Evolutionary conservation across 2,888 invertebrate species (phyloP), one percentile per base, ranked within the genome.

Genomic region (Chalcosyrphus nemorum): DNA sequence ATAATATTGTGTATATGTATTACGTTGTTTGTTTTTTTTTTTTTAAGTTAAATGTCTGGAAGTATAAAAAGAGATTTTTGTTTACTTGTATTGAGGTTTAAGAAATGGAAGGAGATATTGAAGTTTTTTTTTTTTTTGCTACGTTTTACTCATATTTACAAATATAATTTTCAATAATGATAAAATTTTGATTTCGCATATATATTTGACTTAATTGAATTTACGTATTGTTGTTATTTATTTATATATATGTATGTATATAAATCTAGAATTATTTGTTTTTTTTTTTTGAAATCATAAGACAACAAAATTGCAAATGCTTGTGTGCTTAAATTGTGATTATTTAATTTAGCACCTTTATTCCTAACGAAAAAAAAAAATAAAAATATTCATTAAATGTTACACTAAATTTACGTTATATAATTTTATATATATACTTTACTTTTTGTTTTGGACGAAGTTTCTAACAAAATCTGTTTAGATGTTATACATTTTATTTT

Each of bases 181-280:
- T 81, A 85, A 85, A 81, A 85, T 85, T 85, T 85, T 85, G 85
- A 85, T 85, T 85, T 85, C 61, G 74, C 84, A 70, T 78, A 63
- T 80, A 38, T 38, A 38, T 80, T 80, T 84, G 74, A 84, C 80
- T 84, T 84, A 82, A 82, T 77, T 78, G 71, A 80, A 80, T 80
- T 84, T 80, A 84, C 80, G 84, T 84, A 80, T 84, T 80, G 29
- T 63, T 54, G 38, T 59, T n/a, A n/a, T n/a, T 57, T 35, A 6
- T 45, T 50, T 50, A 6, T 52, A 63, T 43, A 27, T 72, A 52
- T 27, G 4, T 47, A n/a, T 54, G n/a, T 52, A 45, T 63, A 17
- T 72, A 56, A 29, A 61, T 52, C 38, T 45, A 54, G 32, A 63
- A 65, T 13, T n/a, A n/a, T n/a, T n/a, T n/a, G n/a, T n/a, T n/a